Evolutionary conservation across 2,113 vertebrate genomes (phyloP).

Genomic region (Thunnus maccoyii): DNA sequence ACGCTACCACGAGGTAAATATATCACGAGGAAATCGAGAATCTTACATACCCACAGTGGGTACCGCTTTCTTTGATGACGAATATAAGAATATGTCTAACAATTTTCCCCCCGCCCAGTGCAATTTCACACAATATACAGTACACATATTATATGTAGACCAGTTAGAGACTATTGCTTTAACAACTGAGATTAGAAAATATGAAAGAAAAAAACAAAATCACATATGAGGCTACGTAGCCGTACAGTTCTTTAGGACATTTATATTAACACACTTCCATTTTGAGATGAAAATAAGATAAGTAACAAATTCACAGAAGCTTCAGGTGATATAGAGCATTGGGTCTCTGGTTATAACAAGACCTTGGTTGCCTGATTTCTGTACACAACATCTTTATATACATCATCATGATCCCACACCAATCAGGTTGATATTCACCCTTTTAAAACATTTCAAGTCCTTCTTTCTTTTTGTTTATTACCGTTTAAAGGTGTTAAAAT

Average conservation of each 20-base stretch:
- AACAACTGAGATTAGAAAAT: slow-evolving; percentile 69
- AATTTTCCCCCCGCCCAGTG: slow-evolving; percentile 59
- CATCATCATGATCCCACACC: slow-evolving; percentile 67
- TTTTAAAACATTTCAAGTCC: slow-evolving; percentile 67
- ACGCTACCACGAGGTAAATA: slow-evolving; percentile 78
- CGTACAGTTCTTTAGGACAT: slow-evolving; percentile 66
- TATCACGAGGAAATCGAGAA: slow-evolving; percentile 56
- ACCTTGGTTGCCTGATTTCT: slow-evolving; percentile 77
- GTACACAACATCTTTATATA: slow-evolving; percentile 81
- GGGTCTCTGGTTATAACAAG: slow-evolving; percentile 76
- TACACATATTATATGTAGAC: slow-evolving; percentile 76
- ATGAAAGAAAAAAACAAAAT: slow-evolving; percentile 62
- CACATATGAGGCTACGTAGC: slow-evolving; percentile 50
- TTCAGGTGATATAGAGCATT: slow-evolving; percentile 77
- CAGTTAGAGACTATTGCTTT: slow-evolving; percentile 77
- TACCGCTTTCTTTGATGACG: slow-evolving; percentile 57
- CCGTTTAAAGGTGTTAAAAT: slow-evolving; percentile 69
- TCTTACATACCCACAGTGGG: slow-evolving; percentile 43
- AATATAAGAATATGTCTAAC: slow-evolving; percentile 71
- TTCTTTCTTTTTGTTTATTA: slow-evolving; percentile 38
- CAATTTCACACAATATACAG: slow-evolving; percentile 81
- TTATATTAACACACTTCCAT: slow-evolving; percentile 70
- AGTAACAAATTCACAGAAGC: slow-evolving; percentile 78
- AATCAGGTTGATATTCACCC: slow-evolving; percentile 60
- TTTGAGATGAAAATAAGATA: slow-evolving; percentile 76